Evolutionary conservation across 1,140 invertebrate species (phyloP).

Genomic region (Drosophila ercepeae): DNA sequence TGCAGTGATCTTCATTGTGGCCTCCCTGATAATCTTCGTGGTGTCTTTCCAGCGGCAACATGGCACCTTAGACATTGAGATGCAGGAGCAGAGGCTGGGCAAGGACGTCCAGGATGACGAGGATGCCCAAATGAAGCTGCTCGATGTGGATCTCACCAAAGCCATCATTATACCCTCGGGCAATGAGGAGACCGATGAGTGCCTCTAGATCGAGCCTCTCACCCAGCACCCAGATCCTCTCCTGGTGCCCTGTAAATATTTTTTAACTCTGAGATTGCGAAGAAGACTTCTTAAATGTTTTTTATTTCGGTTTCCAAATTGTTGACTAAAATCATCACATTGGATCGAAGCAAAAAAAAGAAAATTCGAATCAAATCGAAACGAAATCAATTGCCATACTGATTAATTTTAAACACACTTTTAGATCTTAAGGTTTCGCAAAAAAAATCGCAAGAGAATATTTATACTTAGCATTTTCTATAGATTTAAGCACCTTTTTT

Average conservation of each 20-base stretch:
- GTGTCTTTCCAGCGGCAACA: constrained; percentile 75
- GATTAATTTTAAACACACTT: constrained; percentile 55
- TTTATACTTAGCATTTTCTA: constrained; percentile 58
- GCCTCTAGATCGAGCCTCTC: constrained; percentile 43
- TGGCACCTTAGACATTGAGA: constrained; percentile 77
- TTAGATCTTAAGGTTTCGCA: constrained; percentile 39
- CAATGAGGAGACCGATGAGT: constrained; percentile 69
- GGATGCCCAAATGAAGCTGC: constrained; percentile 71
- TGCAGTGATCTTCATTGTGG: constrained; percentile 68
- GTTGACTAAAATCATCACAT: constrained; percentile 23
- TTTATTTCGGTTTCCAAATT: constrained; percentile 39
- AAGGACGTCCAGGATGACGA: constrained; percentile 76
- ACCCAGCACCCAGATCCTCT: constrained; percentile 4
- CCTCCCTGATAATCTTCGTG: constrained; percentile 69
- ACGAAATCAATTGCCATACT: constrained; percentile 69
- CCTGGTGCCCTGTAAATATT: constrained; percentile 64
- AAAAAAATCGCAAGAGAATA: constrained; percentile 35
- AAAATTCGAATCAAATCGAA: constrained; percentile 29
- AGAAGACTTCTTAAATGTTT: constrained; percentile 47
- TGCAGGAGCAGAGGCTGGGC: constrained; percentile 76
- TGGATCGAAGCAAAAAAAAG: constrained; percentile 26
- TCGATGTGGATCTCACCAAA: constrained; percentile 68
- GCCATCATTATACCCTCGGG: constrained; percentile 57
- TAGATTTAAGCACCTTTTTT: constrained; percentile 56
- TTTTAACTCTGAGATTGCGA: constrained; percentile 38